Evolutionary conservation across 2,113 vertebrate genomes (phyloP).

Genomic region (Irena cyanogastra): DNA sequence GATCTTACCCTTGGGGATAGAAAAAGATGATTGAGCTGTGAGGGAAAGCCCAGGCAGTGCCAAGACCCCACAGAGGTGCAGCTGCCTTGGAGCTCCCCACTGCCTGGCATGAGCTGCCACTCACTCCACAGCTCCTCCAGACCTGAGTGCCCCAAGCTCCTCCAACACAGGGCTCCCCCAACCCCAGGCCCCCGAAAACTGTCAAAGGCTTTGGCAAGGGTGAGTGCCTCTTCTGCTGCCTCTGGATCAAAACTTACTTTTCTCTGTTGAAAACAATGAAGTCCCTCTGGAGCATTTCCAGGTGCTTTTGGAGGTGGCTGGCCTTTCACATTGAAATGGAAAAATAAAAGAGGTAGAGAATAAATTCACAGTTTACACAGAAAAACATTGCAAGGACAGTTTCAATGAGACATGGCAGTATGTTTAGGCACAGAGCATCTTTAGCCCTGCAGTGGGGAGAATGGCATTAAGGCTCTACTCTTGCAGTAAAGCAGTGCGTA

Average conservation of each 20-base stretch:
- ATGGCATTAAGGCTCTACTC: not conserved
- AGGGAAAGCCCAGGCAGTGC: not conserved
- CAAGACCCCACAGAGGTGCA: accelerated
- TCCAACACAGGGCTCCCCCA: not conserved
- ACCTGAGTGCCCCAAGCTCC: not conserved
- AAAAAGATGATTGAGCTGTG: not conserved
- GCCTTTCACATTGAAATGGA: slow-evolving; percentile 64
- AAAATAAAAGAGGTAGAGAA: not conserved
- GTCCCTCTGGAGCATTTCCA: slow-evolving; percentile 90
- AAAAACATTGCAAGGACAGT: not conserved
- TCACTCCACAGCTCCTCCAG: not conserved
- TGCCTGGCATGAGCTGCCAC: not conserved
- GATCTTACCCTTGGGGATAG: slow-evolving; percentile 50
- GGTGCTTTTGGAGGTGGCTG: slow-evolving; percentile 84
- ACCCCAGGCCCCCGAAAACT: not conserved
- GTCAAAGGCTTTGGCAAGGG: not conserved
- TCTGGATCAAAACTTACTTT: slow-evolving; percentile 77
- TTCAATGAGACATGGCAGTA: not conserved
- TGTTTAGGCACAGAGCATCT: not conserved
- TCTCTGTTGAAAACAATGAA: slow-evolving; percentile 99
- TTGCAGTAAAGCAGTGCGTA: not conserved
- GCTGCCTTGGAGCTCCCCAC: accelerated
- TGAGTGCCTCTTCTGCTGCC: not conserved
- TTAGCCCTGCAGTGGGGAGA: not conserved
- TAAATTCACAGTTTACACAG: not conserved